Evolutionary conservation across 2,113 vertebrate genomes (phyloP), one percentile per base, ranked within the genome.

Genomic region (Potamarius usumacintae): DNA sequence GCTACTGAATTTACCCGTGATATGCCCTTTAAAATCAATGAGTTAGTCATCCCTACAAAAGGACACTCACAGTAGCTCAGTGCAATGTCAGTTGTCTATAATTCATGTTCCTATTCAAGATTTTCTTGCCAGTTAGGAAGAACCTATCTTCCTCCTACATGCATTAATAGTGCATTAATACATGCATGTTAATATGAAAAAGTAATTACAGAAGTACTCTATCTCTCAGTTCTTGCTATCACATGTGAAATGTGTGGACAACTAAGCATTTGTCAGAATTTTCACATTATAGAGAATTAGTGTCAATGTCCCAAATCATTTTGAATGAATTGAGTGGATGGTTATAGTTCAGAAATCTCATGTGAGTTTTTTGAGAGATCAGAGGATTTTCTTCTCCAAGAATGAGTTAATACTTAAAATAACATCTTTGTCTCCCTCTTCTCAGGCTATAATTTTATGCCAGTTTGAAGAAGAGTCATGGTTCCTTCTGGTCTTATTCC

Each of bases 21-120:
- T 34, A 34, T 34, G 34, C 34, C 34, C 34, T 34, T 34, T 34
- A 34, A 34, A 34, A 34, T 34, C 34, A 34, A 93, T 94, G 86
- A 53, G 62, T 90, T 79, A 91, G 83, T 91, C 89, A 89, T 92
- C 87, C 86, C 83, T 65, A 90, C 62, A 87, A 92, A 91, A 93
- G 86, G 87, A 92, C 91, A 90, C 17, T 72, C 55, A 87, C 85
- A 85, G 71, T 88, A 87, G 89, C 91, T 93, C 89, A 7, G 93
- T 92, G 42, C 62, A 63, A 15, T 58, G 57, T 18, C 17, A 7
- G 17, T 18, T 63, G 20, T 63, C 20, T 62, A 63, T 25, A 9
- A 67, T 83, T 85, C 5, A 67, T 58, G 12, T 17, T 58, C 9
- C 48, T 57, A 78, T 53, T 42, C 76, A 86, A 65, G 63, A 62